phyloP scores from a whole-genome alignment of 2,113 vertebrate genomes.

The Mionectes macconnelli region DNA sequence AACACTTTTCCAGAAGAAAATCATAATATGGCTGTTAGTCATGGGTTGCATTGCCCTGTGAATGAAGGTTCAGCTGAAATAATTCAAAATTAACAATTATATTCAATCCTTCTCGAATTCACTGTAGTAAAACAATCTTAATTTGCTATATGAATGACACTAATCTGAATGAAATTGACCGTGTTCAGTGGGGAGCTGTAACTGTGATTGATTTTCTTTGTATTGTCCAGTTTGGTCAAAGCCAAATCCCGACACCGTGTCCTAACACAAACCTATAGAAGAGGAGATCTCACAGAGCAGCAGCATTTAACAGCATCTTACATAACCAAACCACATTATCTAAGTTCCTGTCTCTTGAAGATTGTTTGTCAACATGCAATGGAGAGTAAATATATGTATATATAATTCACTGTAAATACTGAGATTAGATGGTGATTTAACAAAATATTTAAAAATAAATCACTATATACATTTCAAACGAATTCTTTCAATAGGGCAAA shows the following conservation, averaged over 20 bases:
- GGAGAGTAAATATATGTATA: neutral
- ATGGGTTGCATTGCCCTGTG: neutral
- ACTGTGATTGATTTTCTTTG: neutral
- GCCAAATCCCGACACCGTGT: neutral
- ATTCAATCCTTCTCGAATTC: neutral
- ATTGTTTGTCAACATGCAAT: neutral
- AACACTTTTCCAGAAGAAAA: slow-evolving; percentile 1
- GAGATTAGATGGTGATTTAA: neutral
- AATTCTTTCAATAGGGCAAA: neutral
- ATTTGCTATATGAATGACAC: neutral
- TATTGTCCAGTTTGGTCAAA: neutral
- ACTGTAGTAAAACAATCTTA: neutral
- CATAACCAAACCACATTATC: neutral
- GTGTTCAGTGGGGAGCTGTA: neutral
- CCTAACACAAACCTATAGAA: neutral
- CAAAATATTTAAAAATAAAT: neutral
- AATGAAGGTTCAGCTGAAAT: slow-evolving; percentile 5
- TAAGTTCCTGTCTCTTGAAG: neutral
- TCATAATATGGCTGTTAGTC: neutral
- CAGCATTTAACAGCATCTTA: neutral
- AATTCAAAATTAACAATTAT: neutral
- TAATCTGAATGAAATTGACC: neutral
- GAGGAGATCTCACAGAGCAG: neutral
- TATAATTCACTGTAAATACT: neutral
- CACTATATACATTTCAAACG: neutral